phyloP scores from a whole-genome alignment of 2,113 vertebrate genomes.

The Ceuthmochares aereus region DNA sequence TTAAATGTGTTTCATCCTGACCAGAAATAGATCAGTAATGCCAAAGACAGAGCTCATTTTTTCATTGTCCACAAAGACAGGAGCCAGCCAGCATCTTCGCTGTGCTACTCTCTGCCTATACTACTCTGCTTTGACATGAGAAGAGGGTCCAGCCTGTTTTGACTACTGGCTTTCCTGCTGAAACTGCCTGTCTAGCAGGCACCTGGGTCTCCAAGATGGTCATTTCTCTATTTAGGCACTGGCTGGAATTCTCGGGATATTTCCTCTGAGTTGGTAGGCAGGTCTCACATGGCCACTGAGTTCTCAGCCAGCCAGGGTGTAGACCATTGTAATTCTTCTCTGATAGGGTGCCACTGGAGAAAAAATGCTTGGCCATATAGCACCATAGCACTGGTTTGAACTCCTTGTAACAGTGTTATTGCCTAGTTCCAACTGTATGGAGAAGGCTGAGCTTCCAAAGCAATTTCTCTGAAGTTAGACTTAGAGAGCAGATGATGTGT shows the following conservation, averaged over 20 bases:
- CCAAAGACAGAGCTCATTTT: constrained; percentile 22
- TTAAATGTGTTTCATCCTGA: background rate
- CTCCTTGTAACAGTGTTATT: background rate
- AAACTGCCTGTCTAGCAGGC: background rate
- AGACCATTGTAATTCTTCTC: background rate
- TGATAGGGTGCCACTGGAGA: background rate
- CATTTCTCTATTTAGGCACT: background rate
- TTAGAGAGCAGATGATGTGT: background rate
- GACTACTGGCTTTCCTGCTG: background rate
- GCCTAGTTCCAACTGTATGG: background rate
- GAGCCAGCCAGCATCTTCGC: background rate
- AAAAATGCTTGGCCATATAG: fast-evolving
- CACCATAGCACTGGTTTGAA: background rate
- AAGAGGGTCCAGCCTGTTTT: background rate
- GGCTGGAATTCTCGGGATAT: background rate
- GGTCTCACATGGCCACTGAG: background rate
- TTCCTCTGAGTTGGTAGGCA: background rate
- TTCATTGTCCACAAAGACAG: background rate
- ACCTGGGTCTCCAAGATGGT: background rate
- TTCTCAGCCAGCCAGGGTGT: background rate
- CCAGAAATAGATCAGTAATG: constrained; percentile 8
- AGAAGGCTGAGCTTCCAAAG: background rate
- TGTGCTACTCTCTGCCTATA: background rate
- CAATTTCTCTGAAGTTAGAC: background rate
- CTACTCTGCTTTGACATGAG: background rate